Percentiles rank a stretch among this genome's conserved stretches.
phyloP scores from a whole-genome alignment of 2,888 invertebrate genomes.

The Cheilosia vulpina region DNA sequence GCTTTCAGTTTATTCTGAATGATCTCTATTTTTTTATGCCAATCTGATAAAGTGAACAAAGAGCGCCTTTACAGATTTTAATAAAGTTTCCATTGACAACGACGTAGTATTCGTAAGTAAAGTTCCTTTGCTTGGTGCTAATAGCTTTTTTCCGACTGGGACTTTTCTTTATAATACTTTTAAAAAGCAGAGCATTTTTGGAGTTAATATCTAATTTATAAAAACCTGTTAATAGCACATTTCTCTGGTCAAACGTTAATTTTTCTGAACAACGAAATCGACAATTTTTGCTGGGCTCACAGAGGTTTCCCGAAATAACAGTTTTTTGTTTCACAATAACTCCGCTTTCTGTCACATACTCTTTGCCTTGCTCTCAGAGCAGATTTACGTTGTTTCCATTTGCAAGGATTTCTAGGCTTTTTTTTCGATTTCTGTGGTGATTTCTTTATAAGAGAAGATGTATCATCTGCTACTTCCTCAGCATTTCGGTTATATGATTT shows the following conservation, averaged over 20 bases:
- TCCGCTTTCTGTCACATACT: background rate
- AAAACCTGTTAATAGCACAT: conserved; percentile 4
- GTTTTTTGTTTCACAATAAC: background rate
- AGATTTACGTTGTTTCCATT: conserved; percentile 29
- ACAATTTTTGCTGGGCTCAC: background rate
- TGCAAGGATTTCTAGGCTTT: background rate
- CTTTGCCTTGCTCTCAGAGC: background rate
- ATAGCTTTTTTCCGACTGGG: no score
- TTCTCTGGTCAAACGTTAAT: conserved; percentile 7
- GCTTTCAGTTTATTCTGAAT: conserved; percentile 19
- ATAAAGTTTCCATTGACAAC: no score
- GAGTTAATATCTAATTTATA: background rate
- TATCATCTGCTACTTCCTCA: background rate
- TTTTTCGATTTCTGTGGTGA: no score
- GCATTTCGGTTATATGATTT: no score
- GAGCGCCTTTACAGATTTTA: conserved; percentile 10
- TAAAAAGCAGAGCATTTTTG: conserved; percentile 16
- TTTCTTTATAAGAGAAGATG: background rate
- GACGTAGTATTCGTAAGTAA: no score
- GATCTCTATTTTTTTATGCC: conserved; percentile 15
- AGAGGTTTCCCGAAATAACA: no score
- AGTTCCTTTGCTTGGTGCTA: no score
- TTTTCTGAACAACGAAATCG: conserved; percentile 3
- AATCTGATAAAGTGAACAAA: background rate
- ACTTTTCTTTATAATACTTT: background rate